Conservation (phyloP, 1,140 invertebrate species). For the Pinna nobilis region DNA sequence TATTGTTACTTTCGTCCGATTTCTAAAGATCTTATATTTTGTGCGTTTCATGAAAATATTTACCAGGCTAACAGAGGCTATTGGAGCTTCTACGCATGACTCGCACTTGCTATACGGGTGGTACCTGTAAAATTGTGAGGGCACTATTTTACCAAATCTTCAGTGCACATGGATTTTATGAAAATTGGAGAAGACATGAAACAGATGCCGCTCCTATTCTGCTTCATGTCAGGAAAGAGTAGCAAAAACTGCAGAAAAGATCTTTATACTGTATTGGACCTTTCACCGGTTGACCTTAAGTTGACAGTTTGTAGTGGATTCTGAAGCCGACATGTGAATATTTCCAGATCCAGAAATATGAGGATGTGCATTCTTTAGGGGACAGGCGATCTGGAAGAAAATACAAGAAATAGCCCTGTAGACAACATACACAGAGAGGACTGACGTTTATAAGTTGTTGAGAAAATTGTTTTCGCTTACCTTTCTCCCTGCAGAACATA, state of each 20-base stretch:
- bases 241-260: not conserved
- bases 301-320: too few relatives aligned
- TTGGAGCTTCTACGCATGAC: not conserved
- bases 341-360: not conserved
- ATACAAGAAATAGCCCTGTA: conserved; percentile 9
- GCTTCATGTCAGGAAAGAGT: not conserved
- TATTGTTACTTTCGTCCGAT: too few relatives aligned
- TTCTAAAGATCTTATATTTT: too few relatives aligned
- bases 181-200: not conserved
- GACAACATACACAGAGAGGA: not conserved
- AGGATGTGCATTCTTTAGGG: conserved; percentile 37
- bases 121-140: conserved; percentile 26
- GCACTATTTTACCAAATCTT: conserved; percentile 24
- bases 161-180: conserved; percentile 16
- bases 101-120: conserved; percentile 44
- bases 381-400: conserved; percentile 24
- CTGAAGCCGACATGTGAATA: not conserved
- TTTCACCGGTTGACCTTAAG: too few relatives aligned
- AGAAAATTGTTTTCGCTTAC: not conserved
- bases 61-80: too few relatives aligned
- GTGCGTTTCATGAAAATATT: too few relatives aligned
- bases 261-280: not conserved
- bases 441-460: not conserved
- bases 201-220: not conserved
- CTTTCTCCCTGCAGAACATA: not conserved